These are phyloP conservation scores for Elephantulus edwardii DNA, from an alignment of 2,113 vertebrate genomes.

Conservation along the genomic window DNA sequence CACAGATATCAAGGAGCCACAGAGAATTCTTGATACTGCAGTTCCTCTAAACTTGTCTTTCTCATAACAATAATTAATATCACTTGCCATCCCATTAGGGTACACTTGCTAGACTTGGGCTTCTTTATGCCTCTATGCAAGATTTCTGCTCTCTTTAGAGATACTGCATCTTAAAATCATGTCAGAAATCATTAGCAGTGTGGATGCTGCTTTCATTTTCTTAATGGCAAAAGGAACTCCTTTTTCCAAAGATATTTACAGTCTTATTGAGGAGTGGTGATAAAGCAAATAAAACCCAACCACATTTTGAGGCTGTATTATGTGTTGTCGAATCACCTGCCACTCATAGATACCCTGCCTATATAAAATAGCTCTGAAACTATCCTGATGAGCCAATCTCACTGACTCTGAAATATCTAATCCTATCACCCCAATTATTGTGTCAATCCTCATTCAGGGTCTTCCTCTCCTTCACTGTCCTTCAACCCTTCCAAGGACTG, in stretches of 20 bases:
- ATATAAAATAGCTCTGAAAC: too few relatives aligned
- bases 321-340: too few relatives aligned
- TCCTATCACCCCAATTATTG: too few relatives aligned
- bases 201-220: constrained; percentile 20
- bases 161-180: not conserved
- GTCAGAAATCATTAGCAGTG: not conserved
- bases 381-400: too few relatives aligned
- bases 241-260: not conserved
- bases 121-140: not conserved
- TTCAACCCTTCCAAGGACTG: too few relatives aligned
- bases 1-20: not conserved
- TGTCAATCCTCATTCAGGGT: too few relatives aligned
- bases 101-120: not conserved
- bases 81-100: too few relatives aligned
- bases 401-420: too few relatives aligned
- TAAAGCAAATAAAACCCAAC: not conserved
- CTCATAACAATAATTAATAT: not conserved
- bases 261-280: not conserved
- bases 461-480: too few relatives aligned
- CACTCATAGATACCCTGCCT: too few relatives aligned
- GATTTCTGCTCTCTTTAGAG: not conserved
- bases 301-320: constrained; percentile 22
- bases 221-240: constrained; percentile 12
- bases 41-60: not conserved
- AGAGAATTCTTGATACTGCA: not conserved